These are phyloP conservation scores for Callocephalon fimbriatum DNA, from an alignment of 2,113 vertebrate species.

Conservation along the genomic window DNA sequence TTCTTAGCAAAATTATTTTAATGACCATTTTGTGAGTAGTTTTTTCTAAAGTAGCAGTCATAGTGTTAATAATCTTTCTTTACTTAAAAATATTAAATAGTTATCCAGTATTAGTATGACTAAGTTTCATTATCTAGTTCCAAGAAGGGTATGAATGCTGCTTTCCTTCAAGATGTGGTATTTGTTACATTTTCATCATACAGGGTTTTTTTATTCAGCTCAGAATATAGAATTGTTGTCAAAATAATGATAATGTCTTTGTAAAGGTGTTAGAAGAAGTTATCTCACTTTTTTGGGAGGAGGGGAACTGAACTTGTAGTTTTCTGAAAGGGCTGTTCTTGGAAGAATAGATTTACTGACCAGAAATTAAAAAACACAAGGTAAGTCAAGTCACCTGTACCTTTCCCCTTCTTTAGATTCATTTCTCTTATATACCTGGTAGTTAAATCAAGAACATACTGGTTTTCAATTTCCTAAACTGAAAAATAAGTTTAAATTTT, in stretches of 20 bases:
- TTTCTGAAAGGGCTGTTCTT: not conserved
- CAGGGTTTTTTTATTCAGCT: not conserved
- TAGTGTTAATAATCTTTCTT: not conserved
- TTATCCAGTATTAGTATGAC: not conserved
- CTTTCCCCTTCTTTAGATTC: not conserved
- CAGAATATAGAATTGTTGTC: not conserved
- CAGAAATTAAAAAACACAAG: not conserved
- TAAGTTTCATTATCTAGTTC: not conserved
- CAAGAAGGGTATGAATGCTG: not conserved
- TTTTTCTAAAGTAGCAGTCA: not conserved
- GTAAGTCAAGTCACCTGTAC: not conserved
- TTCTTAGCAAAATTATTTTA: constrained; percentile 10
- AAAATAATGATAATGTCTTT: not conserved
- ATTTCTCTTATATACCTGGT: not conserved
- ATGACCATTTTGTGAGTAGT: not conserved
- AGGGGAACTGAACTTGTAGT: not conserved
- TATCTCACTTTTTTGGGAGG: not conserved
- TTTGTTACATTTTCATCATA: not conserved
- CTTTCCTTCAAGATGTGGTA: not conserved
- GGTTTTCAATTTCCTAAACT: not conserved
- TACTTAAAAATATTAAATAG: not conserved
- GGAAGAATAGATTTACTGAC: not conserved
- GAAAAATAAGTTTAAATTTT: not conserved
- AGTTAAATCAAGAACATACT: not conserved
- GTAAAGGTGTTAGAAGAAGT: not conserved